Conservation (phyloP, 1,140 invertebrate genomes). For the Sycobia sp. region DNA sequence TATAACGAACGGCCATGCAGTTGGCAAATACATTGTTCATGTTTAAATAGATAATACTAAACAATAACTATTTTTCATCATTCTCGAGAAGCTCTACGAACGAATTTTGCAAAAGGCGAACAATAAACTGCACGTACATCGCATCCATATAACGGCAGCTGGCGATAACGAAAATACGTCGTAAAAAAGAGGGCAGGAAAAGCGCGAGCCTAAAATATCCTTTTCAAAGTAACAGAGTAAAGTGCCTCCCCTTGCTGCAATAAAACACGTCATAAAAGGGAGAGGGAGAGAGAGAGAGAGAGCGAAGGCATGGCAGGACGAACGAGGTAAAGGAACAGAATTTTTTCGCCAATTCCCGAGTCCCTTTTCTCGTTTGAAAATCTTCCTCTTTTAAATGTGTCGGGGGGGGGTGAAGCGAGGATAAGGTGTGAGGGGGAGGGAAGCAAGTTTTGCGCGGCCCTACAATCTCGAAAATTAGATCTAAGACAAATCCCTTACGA, state of each 20-base stretch:
- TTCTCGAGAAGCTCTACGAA: no score
- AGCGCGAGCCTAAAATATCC: conserved; percentile 17
- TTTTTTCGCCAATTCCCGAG: background rate
- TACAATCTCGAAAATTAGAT: conserved; percentile 34
- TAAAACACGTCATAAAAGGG: conserved; percentile 34
- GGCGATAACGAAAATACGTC: conserved; percentile 29
- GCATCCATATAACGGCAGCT: conserved; percentile 18
- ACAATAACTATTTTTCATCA: no score
- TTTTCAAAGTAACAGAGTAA: conserved; percentile 28
- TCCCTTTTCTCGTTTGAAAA: background rate
- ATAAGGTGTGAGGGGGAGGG: background rate
- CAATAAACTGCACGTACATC: conserved; percentile 7
- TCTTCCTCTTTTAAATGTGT: background rate
- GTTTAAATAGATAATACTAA: no score
- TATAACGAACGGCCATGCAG: no score
- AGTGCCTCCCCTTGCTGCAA: conserved; percentile 23
- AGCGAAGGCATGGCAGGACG: background rate
- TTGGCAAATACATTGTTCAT: no score
- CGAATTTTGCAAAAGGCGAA: background rate
- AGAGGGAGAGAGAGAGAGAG: conserved; percentile 18
- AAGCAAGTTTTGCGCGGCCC: background rate
- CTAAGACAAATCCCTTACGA: conserved; percentile 29
- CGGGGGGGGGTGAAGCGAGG: background rate
- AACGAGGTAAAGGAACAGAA: background rate
- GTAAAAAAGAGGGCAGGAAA: conserved; percentile 13